Evolutionary conservation across 2,797 vertebrate species (phyloP), one percentile per base, ranked within the genome.

Genomic region (Potorous gilbertii): DNA sequence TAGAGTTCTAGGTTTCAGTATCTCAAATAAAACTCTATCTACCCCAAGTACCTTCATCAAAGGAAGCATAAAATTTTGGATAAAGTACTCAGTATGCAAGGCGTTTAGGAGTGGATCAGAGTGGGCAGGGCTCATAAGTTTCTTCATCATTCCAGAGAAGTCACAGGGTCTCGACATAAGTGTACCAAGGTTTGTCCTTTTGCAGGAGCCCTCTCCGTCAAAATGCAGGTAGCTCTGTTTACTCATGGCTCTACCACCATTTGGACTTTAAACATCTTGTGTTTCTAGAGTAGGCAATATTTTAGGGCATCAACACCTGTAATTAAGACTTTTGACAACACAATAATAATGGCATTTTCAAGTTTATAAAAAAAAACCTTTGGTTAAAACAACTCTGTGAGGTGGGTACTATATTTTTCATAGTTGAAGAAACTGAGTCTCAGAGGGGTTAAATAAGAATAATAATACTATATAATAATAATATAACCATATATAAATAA

Each of bases 21-120:
- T 92, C 91, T 95, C 90, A 55, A 28, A 40, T 31, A 66, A 81
- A 56, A 93, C 55, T 91, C 55, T 55, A 56, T 50, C n/a, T n/a
- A n/a, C 29, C 4, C 6, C 40, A 46, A 50, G 21, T 55, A 66
- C 2, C 81, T 27, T 16, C 3, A 14, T 52, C 40, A 87, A 87
- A 28, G 56, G 24, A 90, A 57, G 52, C 13, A 0, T 46, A 87
- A 50, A 13, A 95, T 34, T 90, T 2, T 16, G 5, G 10, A 14
- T 2, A 66, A 57, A 57, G 27, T 89, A 91, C 6, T 40, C 57
- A 89, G 55, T 50, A 31, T 10, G 74, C 46, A 56, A 12, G 12
- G 27, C 9, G 54, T 21, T 1, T 0, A 28, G 27, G 6, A 55
- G 95, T 54, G 27, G 4, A 5, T 16, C 27, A 54, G 27, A 18